Evolutionary conservation across 2,113 vertebrate species (phyloP).

Genomic region (Ardeotis arabs): DNA sequence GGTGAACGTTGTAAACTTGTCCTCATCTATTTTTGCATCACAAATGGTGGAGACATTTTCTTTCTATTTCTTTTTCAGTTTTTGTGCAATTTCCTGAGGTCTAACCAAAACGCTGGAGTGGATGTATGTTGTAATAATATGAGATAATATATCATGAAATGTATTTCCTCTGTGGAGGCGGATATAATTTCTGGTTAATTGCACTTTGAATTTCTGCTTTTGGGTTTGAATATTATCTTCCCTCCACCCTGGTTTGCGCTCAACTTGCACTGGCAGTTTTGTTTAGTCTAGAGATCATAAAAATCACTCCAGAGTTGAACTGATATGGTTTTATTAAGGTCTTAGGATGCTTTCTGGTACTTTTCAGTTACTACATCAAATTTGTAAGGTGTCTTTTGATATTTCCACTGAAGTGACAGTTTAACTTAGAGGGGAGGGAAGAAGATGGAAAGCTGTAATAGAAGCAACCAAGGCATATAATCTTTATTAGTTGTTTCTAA

Average conservation of each 20-base stretch:
- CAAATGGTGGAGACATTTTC: neutral
- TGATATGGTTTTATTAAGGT: neutral
- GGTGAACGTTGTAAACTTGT: neutral
- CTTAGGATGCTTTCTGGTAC: neutral
- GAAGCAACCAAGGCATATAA: neutral
- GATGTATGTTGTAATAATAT: neutral
- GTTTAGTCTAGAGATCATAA: constrained; percentile 55
- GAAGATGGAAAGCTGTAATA: neutral
- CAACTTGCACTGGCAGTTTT: neutral
- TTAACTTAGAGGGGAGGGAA: neutral
- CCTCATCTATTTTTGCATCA: neutral
- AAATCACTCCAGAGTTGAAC: neutral
- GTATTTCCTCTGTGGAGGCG: neutral
- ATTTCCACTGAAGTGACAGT: neutral
- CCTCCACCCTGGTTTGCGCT: neutral
- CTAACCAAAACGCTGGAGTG: neutral
- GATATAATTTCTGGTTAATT: neutral
- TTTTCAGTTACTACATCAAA: neutral
- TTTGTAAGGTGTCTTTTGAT: neutral
- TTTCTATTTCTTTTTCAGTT: neutral
- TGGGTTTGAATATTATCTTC: neutral
- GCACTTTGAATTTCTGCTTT: neutral
- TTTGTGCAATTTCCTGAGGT: neutral
- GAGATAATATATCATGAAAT: neutral
- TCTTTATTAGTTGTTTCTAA: neutral